Base-by-base conservation (phyloP, 2,797 vertebrate genomes). In the Poeciliopsis turneri region DNA sequence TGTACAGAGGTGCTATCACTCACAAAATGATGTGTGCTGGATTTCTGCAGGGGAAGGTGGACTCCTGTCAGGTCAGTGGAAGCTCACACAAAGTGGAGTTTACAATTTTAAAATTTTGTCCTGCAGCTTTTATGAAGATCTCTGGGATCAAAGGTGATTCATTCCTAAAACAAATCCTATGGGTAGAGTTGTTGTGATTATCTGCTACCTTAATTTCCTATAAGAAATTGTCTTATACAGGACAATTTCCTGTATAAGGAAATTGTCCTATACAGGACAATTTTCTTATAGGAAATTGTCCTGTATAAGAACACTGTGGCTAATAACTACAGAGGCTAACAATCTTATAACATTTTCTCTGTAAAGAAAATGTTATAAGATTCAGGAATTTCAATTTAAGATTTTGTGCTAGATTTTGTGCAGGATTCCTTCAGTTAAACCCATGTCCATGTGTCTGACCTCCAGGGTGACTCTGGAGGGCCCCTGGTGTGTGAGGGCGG, bases 21-120 rank as follows among this genome's bases (percentile, higher is more conserved):
- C 92, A 95, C 47, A 94, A 91, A 80, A 99, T 99, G 98, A 95
- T 99, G 90, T 99, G 98, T 0, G 98, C 98, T 0, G 98, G 98
- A 66, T 99, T 98, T 90, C 94, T 98, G 87, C 96, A 97, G 88
- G 98, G 98, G 85, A 96, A 94, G 79, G 93, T 97, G 20, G 98
- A 99, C 91, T 97, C 98, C 0, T 99, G 98, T 90, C 97, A 99
- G 97, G 98, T 99, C 86, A 88, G 92, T 82, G 49, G 69, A 72
- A 12, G 47, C 75, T 71, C 78, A 78, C 71, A 53, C 4, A 12
- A 66, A 3, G 9, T 59, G 23, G 4, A 36, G 23, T 11, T 59
- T 33, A 25, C 25, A 23, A 68, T 68, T 68, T 43, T 69, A 4
- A 5, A 41, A 41, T 11, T 41, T 68, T 43, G 25, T 70, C 36